phyloP scores from a whole-genome alignment of 2,888 invertebrate species.

The Hecatera dysodea region DNA sequence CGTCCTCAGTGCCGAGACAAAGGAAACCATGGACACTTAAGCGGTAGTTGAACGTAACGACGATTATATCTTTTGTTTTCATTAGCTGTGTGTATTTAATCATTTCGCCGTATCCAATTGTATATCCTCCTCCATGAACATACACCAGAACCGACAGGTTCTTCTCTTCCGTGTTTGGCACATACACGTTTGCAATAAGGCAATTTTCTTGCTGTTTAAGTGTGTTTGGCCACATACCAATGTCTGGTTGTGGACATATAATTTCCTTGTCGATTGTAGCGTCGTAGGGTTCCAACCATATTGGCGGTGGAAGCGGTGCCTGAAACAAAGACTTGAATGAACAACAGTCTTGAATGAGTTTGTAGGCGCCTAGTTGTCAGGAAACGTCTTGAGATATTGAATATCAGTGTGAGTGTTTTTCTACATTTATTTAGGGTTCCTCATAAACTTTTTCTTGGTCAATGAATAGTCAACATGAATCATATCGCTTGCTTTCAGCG shows the following conservation, averaged over 20 bases:
- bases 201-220: slow-evolving; percentile 22
- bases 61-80: slow-evolving; percentile 39
- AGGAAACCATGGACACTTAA: too few species aligned
- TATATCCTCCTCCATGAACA: slow-evolving; percentile 73
- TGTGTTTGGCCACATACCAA: background rate
- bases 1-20: too few species aligned
- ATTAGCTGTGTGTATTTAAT: slow-evolving; percentile 59
- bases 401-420: too few species aligned
- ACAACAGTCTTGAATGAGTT: too few species aligned
- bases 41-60: too few species aligned
- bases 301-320: slow-evolving; percentile 71
- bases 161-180: slow-evolving; percentile 72
- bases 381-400: too few species aligned
- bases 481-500: too few species aligned
- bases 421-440: too few species aligned
- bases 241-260: slow-evolving; percentile 67
- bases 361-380: too few species aligned
- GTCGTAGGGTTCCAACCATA: slow-evolving; percentile 66
- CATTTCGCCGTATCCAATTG: slow-evolving; percentile 65
- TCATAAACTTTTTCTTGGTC: too few species aligned
- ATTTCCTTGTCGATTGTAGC: slow-evolving; percentile 63
- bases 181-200: slow-evolving; percentile 75
- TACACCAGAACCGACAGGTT: slow-evolving; percentile 71
- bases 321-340: slow-evolving; percentile 64
- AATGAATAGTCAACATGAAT: too few species aligned